These are phyloP conservation scores for Neodon shergylaensis DNA, from an alignment of 2,113 vertebrate genomes.

Conservation along the genomic window DNA sequence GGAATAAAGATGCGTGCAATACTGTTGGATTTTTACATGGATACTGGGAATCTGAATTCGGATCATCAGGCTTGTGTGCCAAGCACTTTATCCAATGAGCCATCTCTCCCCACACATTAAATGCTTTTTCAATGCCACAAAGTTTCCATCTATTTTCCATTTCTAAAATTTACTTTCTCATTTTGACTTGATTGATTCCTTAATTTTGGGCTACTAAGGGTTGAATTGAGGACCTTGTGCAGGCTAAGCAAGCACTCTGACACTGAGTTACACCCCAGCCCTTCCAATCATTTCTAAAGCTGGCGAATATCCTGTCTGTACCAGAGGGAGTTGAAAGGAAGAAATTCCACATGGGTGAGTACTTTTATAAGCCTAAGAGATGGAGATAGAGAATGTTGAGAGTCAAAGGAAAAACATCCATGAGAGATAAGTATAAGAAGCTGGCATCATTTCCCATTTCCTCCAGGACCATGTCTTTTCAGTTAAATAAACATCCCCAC, in stretches of 20 bases:
- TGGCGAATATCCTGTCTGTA: neutral
- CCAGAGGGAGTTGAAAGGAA: neutral
- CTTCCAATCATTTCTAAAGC: constrained; percentile 30
- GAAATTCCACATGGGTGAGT: neutral
- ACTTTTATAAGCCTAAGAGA: constrained; percentile 57
- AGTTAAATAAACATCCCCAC: constrained; percentile 42
- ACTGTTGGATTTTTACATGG: neutral
- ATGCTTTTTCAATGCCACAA: neutral
- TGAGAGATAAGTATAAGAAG: constrained; percentile 10
- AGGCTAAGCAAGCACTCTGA: neutral
- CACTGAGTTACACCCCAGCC: neutral
- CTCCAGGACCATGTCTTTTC: constrained; percentile 10
- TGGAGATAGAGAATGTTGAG: neutral
- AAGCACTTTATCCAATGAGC: neutral
- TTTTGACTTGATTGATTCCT: neutral
- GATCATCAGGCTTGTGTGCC: neutral
- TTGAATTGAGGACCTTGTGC: neutral
- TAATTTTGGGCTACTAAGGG: neutral
- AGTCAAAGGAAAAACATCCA: neutral
- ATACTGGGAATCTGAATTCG: neutral
- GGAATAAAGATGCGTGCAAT: neutral
- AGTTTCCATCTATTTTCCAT: neutral
- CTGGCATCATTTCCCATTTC: constrained; percentile 9
- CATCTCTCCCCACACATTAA: neutral
- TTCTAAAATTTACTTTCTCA: neutral